Percentiles rank a stretch among this genome's conserved stretches.
These are phyloP conservation scores for Pollenia griseotomentosa DNA, from an alignment of 2,888 invertebrate species.

Conservation along the genomic window DNA sequence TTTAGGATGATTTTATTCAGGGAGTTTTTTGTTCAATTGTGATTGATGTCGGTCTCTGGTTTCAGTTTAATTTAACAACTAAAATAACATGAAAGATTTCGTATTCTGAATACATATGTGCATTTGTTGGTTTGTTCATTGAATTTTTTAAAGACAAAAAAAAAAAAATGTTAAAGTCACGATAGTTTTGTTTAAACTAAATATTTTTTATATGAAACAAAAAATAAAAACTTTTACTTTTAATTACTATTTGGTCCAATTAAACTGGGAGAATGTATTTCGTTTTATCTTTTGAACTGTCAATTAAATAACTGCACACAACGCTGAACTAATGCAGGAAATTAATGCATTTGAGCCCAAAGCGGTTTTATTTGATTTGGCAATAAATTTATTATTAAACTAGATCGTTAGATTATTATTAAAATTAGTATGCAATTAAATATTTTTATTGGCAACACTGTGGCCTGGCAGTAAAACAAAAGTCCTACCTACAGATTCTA, in stretches of 20 bases:
- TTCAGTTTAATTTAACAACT: constrained; percentile 58
- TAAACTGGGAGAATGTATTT: constrained; percentile 38
- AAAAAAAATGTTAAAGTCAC: constrained; percentile 60
- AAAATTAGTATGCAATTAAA: too few relatives aligned
- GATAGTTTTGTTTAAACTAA: constrained; percentile 43
- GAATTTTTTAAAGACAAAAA: constrained; percentile 7
- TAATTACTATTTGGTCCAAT: constrained; percentile 51
- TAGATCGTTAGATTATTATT: background rate
- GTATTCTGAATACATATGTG: constrained; percentile 5
- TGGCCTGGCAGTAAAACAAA: too few relatives aligned
- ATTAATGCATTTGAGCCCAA: background rate
- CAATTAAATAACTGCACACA: constrained; percentile 34
- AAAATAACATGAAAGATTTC: constrained; percentile 34
- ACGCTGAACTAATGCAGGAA: constrained; percentile 19
- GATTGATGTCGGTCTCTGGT: constrained; percentile 68
- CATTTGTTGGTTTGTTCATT: constrained; percentile 32
- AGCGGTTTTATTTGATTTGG: constrained; percentile 17
- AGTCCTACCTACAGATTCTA: too few relatives aligned
- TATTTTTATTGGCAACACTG: too few relatives aligned
- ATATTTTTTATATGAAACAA: background rate
- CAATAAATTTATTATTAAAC: constrained; percentile 2
- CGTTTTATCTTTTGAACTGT: constrained; percentile 45
- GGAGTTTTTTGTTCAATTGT: constrained; percentile 28
- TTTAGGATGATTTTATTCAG: constrained; percentile 49
- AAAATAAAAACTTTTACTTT: constrained; percentile 60